Evolutionary conservation across 37 sponge, comb jelly and placozoan species (phyloP).

Genomic region (Halichondria panicea): DNA sequence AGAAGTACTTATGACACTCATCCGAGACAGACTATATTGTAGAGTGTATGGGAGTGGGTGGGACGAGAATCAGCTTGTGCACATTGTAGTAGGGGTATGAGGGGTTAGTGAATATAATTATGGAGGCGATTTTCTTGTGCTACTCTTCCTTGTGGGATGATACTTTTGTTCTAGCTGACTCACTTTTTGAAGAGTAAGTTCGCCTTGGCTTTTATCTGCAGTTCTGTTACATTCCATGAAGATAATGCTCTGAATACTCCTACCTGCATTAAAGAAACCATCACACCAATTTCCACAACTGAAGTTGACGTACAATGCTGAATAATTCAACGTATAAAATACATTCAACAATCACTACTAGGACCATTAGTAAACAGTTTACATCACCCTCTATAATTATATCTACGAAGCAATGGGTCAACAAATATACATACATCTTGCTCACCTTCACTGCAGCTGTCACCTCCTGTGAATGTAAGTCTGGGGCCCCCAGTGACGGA

Average conservation of each 20-base stretch:
- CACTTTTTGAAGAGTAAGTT: not conserved
- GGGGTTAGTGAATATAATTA: too few relatives aligned
- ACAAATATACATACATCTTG: too few relatives aligned
- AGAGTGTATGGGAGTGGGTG: not conserved
- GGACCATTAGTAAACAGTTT: too few relatives aligned
- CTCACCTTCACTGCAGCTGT: constrained; percentile 4
- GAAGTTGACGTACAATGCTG: not conserved
- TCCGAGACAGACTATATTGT: constrained; percentile 3
- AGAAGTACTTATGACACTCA: constrained; percentile 24
- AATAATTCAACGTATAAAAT: not conserved
- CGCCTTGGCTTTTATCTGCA: not conserved
- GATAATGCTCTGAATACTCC: constrained; percentile 4
- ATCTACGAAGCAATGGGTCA: too few relatives aligned
- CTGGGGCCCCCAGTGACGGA: constrained; percentile 8
- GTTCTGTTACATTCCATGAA: constrained; percentile 34
- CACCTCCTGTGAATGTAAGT: constrained; percentile 7
- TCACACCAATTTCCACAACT: too few relatives aligned
- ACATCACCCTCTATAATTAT: too few relatives aligned
- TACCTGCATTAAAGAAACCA: not conserved
- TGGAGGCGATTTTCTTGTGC: too few relatives aligned
- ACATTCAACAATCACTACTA: not conserved
- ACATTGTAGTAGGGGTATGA: too few relatives aligned
- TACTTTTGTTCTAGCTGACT: too few relatives aligned
- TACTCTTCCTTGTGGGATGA: too few relatives aligned
- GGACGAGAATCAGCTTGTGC: too few relatives aligned